Evolutionary conservation across 2,888 invertebrate species (phyloP).

Genomic region (Phortica magna): DNA sequence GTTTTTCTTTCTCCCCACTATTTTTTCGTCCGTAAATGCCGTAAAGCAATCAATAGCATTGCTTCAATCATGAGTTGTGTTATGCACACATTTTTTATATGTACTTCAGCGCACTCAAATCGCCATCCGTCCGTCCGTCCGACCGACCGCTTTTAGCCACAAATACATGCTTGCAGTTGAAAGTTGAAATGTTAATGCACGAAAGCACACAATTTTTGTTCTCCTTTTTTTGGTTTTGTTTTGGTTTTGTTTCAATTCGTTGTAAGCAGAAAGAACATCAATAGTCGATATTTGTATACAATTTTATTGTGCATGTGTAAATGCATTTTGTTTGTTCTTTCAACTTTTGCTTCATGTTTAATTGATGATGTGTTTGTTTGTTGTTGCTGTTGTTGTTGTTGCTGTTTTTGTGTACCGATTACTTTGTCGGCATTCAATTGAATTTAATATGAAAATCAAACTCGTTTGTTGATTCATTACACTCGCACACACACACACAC

Average conservation of each 20-base stretch:
- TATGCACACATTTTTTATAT: too few relatives aligned
- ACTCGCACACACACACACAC: background rate
- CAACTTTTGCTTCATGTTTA: constrained; percentile 56
- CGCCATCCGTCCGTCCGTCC: too few relatives aligned
- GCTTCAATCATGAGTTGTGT: too few relatives aligned
- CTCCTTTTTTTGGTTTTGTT: background rate
- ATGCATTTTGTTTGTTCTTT: constrained; percentile 68
- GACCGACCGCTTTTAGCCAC: too few relatives aligned
- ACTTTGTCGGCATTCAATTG: constrained; percentile 14
- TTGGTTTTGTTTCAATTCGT: background rate
- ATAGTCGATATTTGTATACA: background rate
- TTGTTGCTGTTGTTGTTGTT: constrained; percentile 10
- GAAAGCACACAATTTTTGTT: background rate
- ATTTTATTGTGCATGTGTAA: constrained; percentile 46
- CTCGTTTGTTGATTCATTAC: constrained; percentile 9
- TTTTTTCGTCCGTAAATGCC: too few relatives aligned
- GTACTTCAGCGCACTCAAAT: too few relatives aligned
- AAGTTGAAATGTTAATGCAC: constrained; percentile 7
- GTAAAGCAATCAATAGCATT: too few relatives aligned
- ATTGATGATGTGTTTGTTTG: constrained; percentile 54
- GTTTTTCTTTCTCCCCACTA: background rate
- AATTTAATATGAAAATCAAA: constrained; percentile 10
- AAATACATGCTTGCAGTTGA: background rate
- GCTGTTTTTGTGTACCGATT: constrained; percentile 30
- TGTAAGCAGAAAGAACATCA: background rate